Conservation (phyloP, 2,888 invertebrate genomes). For the Tridacna gigas region DNA sequence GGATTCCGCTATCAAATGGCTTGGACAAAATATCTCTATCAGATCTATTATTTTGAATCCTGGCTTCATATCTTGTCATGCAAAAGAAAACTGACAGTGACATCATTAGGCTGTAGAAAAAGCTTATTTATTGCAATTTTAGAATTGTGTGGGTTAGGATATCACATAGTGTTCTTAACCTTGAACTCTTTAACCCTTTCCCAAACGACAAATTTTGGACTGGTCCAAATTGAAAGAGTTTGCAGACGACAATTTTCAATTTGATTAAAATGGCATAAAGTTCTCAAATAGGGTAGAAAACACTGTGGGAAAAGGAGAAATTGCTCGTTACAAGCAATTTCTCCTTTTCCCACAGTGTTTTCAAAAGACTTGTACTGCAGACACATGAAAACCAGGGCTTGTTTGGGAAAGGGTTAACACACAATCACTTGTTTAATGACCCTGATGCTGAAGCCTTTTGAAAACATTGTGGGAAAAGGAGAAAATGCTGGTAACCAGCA, state of each 20-base stretch:
- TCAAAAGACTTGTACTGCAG: not conserved
- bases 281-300: not conserved
- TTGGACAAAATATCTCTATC: too few relatives aligned
- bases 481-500: not conserved
- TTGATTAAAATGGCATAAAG: not conserved
- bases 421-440: not conserved
- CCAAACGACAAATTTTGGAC: not conserved
- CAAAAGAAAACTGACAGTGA: too few relatives aligned
- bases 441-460: not conserved
- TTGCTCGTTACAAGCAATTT: not conserved
- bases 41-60: too few relatives aligned
- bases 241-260: not conserved
- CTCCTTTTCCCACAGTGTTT: not conserved
- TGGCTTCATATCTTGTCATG: too few relatives aligned
- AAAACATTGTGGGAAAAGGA: not conserved
- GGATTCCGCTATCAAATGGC: too few relatives aligned
- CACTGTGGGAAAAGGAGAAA: not conserved
- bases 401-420: not conserved
- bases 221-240: not conserved
- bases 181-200: not conserved
- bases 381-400: not conserved
- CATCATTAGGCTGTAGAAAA: too few relatives aligned
- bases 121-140: too few relatives aligned
- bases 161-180: too few relatives aligned
- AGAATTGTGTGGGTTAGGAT: too few relatives aligned